phyloP scores from a whole-genome alignment of 2,888 invertebrate species.

The Masnerella sp. region DNA sequence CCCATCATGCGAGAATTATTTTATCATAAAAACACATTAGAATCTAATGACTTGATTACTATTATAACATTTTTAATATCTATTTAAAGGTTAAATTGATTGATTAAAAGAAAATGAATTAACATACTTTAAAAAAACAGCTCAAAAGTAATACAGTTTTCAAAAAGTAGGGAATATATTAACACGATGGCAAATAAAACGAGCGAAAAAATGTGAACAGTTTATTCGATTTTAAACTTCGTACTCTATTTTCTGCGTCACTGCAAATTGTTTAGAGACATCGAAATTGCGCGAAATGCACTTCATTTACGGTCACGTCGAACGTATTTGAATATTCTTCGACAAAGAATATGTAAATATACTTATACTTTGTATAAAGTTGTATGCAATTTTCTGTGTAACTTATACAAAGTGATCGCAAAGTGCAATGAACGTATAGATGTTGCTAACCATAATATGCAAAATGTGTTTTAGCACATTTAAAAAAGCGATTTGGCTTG shows the following conservation, averaged over 20 bases:
- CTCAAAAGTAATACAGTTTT: too few species aligned
- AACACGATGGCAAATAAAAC: constrained; percentile 3
- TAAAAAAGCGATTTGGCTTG: constrained; percentile 25
- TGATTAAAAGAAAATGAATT: too few species aligned
- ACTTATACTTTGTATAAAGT: constrained; percentile 42
- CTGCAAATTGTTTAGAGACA: constrained; percentile 34
- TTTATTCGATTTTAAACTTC: constrained; percentile 43
- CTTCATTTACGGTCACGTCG: constrained; percentile 29
- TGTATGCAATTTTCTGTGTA: constrained; percentile 43
- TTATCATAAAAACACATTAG: too few species aligned
- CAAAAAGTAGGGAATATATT: too few species aligned
- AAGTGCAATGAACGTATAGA: constrained; percentile 31
- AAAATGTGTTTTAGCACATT: constrained; percentile 24
- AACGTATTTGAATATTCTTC: constrained; percentile 43
- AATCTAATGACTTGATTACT: too few species aligned
- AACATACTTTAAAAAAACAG: too few species aligned
- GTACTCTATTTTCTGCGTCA: constrained; percentile 44
- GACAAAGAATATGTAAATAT: neutral
- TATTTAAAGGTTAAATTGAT: too few species aligned
- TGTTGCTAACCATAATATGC: constrained; percentile 33
- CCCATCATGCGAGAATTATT: too few species aligned
- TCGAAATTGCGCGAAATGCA: constrained; percentile 31
- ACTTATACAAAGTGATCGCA: constrained; percentile 35
- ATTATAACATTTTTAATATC: too few species aligned
- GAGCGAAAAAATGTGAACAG: constrained; percentile 7